phyloP scores from a whole-genome alignment of 2,113 vertebrate species.

The Actenoides lindsayi region DNA sequence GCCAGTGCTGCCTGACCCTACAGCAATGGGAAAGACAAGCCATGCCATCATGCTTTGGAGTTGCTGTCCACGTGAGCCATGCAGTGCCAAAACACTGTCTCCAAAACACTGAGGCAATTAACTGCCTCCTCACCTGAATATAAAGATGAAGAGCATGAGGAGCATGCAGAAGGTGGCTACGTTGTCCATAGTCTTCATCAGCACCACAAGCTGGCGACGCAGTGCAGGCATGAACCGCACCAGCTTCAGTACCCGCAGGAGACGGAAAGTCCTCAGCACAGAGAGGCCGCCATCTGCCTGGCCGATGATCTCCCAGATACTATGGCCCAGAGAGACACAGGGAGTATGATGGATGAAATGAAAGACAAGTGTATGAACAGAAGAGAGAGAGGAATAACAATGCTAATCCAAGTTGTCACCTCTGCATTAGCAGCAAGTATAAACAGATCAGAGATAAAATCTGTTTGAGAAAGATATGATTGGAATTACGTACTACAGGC shows the following conservation, averaged over 20 bases:
- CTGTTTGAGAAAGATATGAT: not conserved
- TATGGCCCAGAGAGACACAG: slow-evolving; percentile 27
- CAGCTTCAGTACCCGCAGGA: slow-evolving; percentile 93
- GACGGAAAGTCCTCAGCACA: slow-evolving; percentile 91
- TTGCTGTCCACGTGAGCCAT: not conserved
- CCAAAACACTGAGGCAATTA: not conserved
- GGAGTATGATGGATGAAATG: not conserved
- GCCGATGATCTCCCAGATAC: slow-evolving; percentile 94
- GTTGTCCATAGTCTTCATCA: slow-evolving; percentile 99
- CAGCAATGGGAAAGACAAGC: not conserved
- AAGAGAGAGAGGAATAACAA: not conserved
- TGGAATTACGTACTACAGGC: not conserved
- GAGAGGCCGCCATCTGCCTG: slow-evolving; percentile 94
- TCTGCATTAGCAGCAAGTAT: not conserved
- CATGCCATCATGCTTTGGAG: not conserved
- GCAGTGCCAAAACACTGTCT: not conserved
- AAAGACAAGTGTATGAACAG: not conserved
- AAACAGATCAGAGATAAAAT: not conserved
- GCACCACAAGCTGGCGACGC: slow-evolving; percentile 93
- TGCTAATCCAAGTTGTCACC: not conserved
- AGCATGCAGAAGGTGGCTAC: slow-evolving; percentile 99
- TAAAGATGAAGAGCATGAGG: slow-evolving; percentile 99
- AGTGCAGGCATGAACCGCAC: slow-evolving; percentile 96
- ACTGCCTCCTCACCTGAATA: slow-evolving; percentile 87
- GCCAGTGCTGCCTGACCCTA: not conserved